These are phyloP conservation scores for Timandra comae DNA, from an alignment of 2,888 invertebrate genomes.

Conservation along the genomic window DNA sequence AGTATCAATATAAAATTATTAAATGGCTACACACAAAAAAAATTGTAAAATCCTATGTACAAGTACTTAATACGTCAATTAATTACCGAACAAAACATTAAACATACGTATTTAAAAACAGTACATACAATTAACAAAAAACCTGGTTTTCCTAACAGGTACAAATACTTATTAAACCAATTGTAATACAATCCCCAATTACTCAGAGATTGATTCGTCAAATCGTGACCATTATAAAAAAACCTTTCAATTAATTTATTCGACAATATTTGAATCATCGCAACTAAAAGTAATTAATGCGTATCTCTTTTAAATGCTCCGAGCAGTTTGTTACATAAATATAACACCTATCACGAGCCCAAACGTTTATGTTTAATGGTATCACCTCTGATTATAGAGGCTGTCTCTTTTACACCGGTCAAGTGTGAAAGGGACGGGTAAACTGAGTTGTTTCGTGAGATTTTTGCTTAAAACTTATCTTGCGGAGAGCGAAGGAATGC, in stretches of 20 bases:
- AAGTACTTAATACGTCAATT: too few species aligned
- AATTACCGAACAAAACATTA: too few species aligned
- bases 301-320: conserved; percentile 24
- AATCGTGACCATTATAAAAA: conserved; percentile 8
- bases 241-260: conserved; percentile 8
- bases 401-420: conserved; percentile 7
- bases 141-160: too few species aligned
- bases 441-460: conserved; percentile 14
- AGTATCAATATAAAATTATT: too few species aligned
- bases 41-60: too few species aligned
- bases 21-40: too few species aligned
- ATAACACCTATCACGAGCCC: conserved; percentile 40
- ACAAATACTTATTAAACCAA: too few species aligned
- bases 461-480: conserved; percentile 26
- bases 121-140: too few species aligned
- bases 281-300: conserved; percentile 27
- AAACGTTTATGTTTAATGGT: background rate
- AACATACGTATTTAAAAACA: too few species aligned
- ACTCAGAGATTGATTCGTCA: conserved; percentile 5
- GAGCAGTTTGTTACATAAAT: too few species aligned
- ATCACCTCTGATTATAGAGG: conserved; percentile 12
- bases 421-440: conserved; percentile 8
- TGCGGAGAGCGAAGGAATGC: conserved; percentile 40
- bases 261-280: conserved; percentile 18
- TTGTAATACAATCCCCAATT: conserved; percentile 1